These are phyloP conservation scores for Hypolimnas misippus DNA, from an alignment of 2,888 invertebrate species.

Conservation along the genomic window DNA sequence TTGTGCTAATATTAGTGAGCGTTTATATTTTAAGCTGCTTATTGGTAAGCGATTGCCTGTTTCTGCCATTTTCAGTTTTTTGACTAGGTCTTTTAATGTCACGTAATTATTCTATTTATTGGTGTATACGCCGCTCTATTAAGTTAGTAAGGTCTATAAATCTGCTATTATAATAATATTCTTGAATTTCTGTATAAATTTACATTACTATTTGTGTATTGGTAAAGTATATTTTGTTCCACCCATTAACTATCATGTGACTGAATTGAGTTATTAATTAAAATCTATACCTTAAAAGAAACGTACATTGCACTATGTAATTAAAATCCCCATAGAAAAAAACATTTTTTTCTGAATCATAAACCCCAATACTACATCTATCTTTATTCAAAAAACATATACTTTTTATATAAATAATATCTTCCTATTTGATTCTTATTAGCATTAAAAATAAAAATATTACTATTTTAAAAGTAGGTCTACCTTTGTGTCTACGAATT, in stretches of 20 bases:
- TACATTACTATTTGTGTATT: neutral
- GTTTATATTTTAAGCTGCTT: slow-evolving; percentile 45
- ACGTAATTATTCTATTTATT: slow-evolving; percentile 32
- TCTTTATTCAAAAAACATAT: neutral
- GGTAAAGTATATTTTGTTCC: slow-evolving; percentile 19
- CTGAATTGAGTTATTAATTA: slow-evolving; percentile 3
- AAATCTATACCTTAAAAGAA: neutral
- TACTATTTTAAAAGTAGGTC: neutral
- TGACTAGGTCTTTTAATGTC: slow-evolving; percentile 33
- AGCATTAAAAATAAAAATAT: neutral
- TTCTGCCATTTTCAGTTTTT: slow-evolving; percentile 47
- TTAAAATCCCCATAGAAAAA: neutral
- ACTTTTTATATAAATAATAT: neutral
- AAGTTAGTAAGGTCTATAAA: too few relatives aligned
- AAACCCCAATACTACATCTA: neutral
- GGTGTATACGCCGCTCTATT: neutral
- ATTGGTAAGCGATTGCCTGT: slow-evolving; percentile 61
- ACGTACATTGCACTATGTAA: neutral
- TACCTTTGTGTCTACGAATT: neutral
- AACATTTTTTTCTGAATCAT: neutral
- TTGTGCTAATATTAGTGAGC: slow-evolving; percentile 59
- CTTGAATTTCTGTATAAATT: neutral
- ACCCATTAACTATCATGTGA: slow-evolving; percentile 46
- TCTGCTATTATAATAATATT: neutral
- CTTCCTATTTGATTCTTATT: slow-evolving; percentile 1